Conservation (phyloP, 2,888 invertebrate species). For the Nezara viridula region DNA sequence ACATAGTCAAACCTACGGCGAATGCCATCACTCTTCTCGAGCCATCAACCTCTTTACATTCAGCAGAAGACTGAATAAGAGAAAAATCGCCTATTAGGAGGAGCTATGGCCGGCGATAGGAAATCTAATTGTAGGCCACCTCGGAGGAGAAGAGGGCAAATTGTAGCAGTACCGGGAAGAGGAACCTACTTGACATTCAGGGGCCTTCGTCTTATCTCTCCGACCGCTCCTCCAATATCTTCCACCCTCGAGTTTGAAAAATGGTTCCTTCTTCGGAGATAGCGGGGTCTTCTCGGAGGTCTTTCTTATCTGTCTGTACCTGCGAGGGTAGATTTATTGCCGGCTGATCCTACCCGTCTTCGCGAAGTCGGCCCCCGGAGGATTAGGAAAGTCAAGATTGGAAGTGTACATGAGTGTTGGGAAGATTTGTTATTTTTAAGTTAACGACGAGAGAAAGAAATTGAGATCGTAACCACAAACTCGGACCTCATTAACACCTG, state of each 20-base stretch:
- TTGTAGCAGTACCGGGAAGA: not conserved
- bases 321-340: slow-evolving; percentile 28
- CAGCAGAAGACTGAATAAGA: not conserved
- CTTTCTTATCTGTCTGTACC: slow-evolving; percentile 31
- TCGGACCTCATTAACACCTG: not conserved
- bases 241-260: slow-evolving; percentile 31
- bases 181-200: slow-evolving; percentile 28
- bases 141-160: slow-evolving; percentile 8
- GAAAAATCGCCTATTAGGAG: not conserved
- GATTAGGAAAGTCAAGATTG: not conserved
- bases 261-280: slow-evolving; percentile 37
- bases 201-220: not conserved
- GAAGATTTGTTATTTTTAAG: not conserved
- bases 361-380: not conserved
- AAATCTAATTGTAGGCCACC: slow-evolving; percentile 24
- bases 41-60: not conserved
- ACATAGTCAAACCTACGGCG: too few species aligned
- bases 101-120: not conserved
- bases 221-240: not conserved
- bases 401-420: not conserved
- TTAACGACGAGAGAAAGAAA: not conserved
- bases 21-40: too few species aligned
- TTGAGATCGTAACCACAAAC: not conserved
- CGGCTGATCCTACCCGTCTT: slow-evolving; percentile 17
- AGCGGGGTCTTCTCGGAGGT: slow-evolving; percentile 2